Conservation (phyloP, 2,888 invertebrate species). For the Aradus depressus region DNA sequence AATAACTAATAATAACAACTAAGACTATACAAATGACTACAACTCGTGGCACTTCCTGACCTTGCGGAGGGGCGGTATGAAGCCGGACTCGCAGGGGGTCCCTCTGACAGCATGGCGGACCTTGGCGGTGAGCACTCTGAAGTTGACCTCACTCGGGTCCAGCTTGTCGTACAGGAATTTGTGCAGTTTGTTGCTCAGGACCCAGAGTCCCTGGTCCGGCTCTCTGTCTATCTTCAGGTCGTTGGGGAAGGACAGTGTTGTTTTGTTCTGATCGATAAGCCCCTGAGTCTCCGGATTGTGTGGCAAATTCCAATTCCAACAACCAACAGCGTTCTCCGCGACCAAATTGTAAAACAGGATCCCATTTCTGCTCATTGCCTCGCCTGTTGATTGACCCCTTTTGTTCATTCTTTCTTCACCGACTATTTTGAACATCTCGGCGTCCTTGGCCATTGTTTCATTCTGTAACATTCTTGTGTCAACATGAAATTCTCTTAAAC, state of each 20-base stretch:
- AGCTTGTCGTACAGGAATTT: conserved; percentile 57
- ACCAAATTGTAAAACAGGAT: conserved; percentile 68
- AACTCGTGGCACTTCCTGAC: conserved; percentile 2
- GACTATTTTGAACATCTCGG: conserved; percentile 31
- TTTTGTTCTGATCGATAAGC: conserved; percentile 44
- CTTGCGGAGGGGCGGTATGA: conserved; percentile 7
- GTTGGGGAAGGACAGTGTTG: conserved; percentile 59
- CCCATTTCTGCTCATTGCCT: conserved; percentile 56
- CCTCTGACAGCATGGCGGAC: conserved; percentile 44
- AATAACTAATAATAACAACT: background rate
- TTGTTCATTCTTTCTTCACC: conserved; percentile 29
- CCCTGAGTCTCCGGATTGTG: conserved; percentile 29
- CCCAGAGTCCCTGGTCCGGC: conserved; percentile 50
- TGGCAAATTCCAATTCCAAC: conserved; percentile 55
- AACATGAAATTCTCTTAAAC: conserved; percentile 64
- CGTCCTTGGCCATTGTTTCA: conserved; percentile 39
- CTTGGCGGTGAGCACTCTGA: conserved; percentile 55
- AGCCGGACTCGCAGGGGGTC: conserved; percentile 40
- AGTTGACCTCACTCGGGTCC: conserved; percentile 51
- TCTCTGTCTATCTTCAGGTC: conserved; percentile 61
- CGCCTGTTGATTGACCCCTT: conserved; percentile 54
- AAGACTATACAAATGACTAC: background rate
- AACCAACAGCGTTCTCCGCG: conserved; percentile 59
- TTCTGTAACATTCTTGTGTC: conserved; percentile 53
- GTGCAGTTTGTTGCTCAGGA: conserved; percentile 63